phyloP scores from a whole-genome alignment of 2,113 vertebrate species.

The Coturnix japonica region DNA sequence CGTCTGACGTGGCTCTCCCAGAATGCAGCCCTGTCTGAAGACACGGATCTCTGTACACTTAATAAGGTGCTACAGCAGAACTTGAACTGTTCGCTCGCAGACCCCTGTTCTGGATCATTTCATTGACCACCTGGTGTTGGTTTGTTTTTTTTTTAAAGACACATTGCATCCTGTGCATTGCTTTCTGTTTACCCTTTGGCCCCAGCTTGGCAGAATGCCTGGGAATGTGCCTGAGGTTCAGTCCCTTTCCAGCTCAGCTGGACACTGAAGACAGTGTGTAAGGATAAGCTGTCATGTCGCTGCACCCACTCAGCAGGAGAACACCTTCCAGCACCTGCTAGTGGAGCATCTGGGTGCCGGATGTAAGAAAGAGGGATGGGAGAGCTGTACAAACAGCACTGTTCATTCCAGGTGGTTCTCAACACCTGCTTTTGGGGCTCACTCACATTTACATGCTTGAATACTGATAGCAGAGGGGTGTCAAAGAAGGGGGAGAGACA shows the following conservation, averaged over 20 bases:
- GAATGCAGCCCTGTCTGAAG: not conserved
- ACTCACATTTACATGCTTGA: not conserved
- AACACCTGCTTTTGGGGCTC: not conserved
- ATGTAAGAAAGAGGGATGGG: not conserved
- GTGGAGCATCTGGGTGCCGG: not conserved
- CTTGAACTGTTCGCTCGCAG: not conserved
- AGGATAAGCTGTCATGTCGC: not conserved
- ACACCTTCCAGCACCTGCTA: not conserved
- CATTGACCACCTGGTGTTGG: slow-evolving; percentile 17
- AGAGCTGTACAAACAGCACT: not conserved
- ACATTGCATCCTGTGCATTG: not conserved
- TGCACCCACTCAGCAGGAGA: not conserved
- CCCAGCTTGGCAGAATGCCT: slow-evolving; percentile 41
- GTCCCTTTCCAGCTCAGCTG: slow-evolving; percentile 10
- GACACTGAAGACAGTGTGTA: not conserved
- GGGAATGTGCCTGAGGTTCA: slow-evolving; percentile 32
- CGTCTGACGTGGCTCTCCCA: not conserved
- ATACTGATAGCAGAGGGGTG: not conserved
- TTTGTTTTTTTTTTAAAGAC: not conserved
- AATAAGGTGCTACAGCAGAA: slow-evolving; percentile 39
- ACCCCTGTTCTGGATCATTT: slow-evolving; percentile 12
- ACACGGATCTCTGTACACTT: not conserved
- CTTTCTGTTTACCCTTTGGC: slow-evolving; percentile 38
- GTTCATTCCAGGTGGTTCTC: slow-evolving; percentile 7
- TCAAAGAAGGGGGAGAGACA: not conserved